Conservation (phyloP, 2,797 vertebrate genomes). For the Loris lydekkerianus region DNA sequence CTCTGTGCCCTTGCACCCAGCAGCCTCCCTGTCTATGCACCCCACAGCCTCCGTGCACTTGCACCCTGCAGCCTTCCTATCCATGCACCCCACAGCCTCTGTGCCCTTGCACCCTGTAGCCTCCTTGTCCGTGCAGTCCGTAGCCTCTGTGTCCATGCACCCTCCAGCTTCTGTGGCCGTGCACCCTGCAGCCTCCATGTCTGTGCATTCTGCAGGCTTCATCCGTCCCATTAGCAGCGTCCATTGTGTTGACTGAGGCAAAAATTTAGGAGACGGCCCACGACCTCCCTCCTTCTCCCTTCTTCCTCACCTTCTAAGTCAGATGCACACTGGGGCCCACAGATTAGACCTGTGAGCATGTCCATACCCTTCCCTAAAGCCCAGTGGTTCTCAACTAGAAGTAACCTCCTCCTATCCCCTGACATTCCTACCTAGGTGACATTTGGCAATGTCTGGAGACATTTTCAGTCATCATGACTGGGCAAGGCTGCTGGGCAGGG, state of each 20-base stretch:
- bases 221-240: accelerated
- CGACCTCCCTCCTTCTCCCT: background rate
- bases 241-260: accelerated
- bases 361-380: background rate
- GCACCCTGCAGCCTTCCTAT: no score
- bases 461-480: no score
- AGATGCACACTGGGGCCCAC: background rate
- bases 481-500: accelerated
- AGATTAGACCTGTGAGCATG: accelerated
- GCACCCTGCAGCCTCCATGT: background rate
- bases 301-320: background rate
- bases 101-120: no score
- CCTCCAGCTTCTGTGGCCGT: no score
- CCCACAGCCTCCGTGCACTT: no score
- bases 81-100: no score
- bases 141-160: no score
- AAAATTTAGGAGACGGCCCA: accelerated
- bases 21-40: no score
- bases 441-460: background rate
- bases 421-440: accelerated
- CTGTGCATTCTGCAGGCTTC: background rate
- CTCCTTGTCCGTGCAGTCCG: no score
- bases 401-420: accelerated
- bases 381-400: background rate
- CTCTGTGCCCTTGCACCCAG: no score